Evolutionary conservation across 1,140 invertebrate genomes (phyloP).

Genomic region (Hypothenemus hampei): DNA sequence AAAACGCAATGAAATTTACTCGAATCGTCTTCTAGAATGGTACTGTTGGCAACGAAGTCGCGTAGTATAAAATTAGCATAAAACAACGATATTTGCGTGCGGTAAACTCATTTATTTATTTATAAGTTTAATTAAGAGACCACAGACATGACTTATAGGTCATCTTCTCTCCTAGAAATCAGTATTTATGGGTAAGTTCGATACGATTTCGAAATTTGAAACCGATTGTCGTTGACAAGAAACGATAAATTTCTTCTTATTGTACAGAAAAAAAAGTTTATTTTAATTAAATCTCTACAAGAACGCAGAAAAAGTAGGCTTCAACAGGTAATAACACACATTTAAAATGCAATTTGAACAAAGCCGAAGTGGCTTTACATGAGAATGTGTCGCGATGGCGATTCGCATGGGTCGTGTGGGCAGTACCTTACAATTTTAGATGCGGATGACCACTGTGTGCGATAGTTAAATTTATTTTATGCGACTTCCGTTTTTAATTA

Average conservation of each 20-base stretch:
- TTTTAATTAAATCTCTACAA: no score
- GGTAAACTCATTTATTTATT: conserved; percentile 23
- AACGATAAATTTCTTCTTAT: no score
- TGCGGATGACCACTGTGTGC: conserved; percentile 10
- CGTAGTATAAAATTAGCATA: conserved; percentile 24
- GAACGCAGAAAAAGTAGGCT: conserved; percentile 21
- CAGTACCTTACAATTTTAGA: conserved; percentile 11
- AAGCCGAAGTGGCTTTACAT: conserved; percentile 11
- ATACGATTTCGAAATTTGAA: no score
- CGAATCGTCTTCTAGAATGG: no score
- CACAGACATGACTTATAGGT: conserved; percentile 22
- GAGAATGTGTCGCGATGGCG: conserved; percentile 19
- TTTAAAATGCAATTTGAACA: conserved; percentile 23
- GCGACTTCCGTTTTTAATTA: conserved; percentile 27
- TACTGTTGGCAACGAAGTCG: no score
- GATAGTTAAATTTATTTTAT: conserved; percentile 21
- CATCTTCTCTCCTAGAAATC: conserved; percentile 22
- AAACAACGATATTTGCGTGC: conserved; percentile 23
- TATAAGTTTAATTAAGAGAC: conserved; percentile 23
- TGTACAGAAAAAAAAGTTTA: no score
- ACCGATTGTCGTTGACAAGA: no score
- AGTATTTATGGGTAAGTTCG: no score
- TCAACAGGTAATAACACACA: conserved; percentile 21
- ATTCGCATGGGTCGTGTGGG: conserved; percentile 24
- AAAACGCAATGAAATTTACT: no score